Evolutionary conservation across 2,797 vertebrate genomes (phyloP).

Genomic region (Anguilla megastoma): DNA sequence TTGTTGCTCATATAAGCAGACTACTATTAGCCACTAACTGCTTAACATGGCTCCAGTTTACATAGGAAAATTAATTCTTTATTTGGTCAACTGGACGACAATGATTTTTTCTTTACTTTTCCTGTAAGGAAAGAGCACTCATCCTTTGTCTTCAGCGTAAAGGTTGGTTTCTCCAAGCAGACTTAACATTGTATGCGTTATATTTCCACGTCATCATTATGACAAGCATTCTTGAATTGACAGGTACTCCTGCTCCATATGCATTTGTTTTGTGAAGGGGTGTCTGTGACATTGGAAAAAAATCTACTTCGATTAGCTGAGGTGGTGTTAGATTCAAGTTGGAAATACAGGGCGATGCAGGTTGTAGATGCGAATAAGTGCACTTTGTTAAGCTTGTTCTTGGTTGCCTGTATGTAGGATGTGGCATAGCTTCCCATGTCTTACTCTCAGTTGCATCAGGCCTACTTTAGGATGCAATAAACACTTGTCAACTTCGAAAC

Average conservation of each 20-base stretch:
- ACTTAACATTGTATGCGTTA: neutral
- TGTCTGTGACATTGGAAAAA: neutral
- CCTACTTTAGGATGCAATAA: too few relatives aligned
- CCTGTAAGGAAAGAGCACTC: neutral
- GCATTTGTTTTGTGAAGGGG: neutral
- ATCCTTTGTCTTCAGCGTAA: neutral
- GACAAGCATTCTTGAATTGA: neutral
- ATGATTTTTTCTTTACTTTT: neutral
- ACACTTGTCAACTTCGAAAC: too few relatives aligned
- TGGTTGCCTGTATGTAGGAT: neutral
- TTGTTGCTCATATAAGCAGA: conserved; percentile 1
- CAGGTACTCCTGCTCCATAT: neutral
- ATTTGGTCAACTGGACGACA: neutral
- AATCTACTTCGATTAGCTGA: neutral
- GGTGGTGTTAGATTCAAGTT: neutral
- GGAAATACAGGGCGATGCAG: too few relatives aligned
- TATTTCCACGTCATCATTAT: neutral
- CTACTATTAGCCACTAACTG: neutral
- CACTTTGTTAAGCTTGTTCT: too few relatives aligned
- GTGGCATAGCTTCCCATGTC: neutral
- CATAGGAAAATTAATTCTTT: neutral
- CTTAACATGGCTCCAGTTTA: neutral
- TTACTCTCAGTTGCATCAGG: too few relatives aligned
- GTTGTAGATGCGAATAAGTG: too few relatives aligned
- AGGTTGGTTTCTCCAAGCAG: neutral